A percentile compares a stretch with the other conserved stretches of the same genome.
Evolutionary conservation across 2,888 invertebrate genomes (phyloP).

Genomic region (Rhabditoides inermis): DNA sequence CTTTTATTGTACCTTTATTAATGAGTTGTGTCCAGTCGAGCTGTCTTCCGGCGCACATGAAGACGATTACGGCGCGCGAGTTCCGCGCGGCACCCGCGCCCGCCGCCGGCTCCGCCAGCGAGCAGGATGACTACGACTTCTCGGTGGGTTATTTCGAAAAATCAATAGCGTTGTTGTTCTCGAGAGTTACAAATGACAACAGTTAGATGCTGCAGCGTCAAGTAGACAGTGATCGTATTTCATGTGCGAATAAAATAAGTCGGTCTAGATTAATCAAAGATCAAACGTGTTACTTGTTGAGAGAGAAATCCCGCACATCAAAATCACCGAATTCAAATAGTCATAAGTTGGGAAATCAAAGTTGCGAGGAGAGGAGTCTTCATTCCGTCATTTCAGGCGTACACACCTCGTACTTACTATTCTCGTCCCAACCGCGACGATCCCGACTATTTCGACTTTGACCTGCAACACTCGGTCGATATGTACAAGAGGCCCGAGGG

Average conservation of each 20-base stretch:
- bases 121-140: slow-evolving; percentile 43
- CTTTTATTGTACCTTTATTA: too few relatives aligned
- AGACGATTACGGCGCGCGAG: slow-evolving; percentile 35
- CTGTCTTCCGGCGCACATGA: slow-evolving; percentile 32
- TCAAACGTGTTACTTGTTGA: too few relatives aligned
- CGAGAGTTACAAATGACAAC: too few relatives aligned
- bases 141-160: slow-evolving; percentile 30
- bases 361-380: too few relatives aligned
- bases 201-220: too few relatives aligned
- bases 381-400: slow-evolving; percentile 13
- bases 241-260: too few relatives aligned
- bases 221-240: too few relatives aligned
- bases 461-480: slow-evolving; percentile 49
- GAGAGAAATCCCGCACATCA: not conserved
- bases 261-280: too few relatives aligned
- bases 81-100: slow-evolving; percentile 44
- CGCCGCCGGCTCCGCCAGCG: slow-evolving; percentile 36
- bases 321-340: not conserved
- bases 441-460: slow-evolving; percentile 52
- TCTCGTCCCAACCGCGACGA: slow-evolving; percentile 47
- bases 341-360: too few relatives aligned
- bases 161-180: too few relatives aligned
- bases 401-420: slow-evolving; percentile 41
- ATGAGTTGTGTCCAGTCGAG: too few relatives aligned
- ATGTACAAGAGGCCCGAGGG: slow-evolving; percentile 47